These are phyloP conservation scores for Theristus sp. DNA, from an alignment of 2,888 invertebrate species.

Conservation along the genomic window DNA sequence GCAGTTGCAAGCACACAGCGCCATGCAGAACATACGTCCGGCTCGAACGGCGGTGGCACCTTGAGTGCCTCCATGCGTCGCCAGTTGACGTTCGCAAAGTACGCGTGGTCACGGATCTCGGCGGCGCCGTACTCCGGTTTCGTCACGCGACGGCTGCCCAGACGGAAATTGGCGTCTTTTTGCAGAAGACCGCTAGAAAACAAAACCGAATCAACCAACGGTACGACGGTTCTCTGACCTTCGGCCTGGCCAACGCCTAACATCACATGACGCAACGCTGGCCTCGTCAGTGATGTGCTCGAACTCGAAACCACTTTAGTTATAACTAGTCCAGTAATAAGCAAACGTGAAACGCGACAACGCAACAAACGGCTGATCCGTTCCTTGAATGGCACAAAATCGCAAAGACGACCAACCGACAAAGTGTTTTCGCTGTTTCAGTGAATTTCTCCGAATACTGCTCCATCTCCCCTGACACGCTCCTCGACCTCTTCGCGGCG, in stretches of 20 bases:
- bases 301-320: too few species aligned
- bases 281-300: too few species aligned
- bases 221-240: too few species aligned
- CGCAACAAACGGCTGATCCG: too few species aligned
- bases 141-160: constrained; percentile 37
- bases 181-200: constrained; percentile 53
- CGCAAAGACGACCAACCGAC: constrained; percentile 42
- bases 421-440: constrained; percentile 75
- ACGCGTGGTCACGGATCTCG: constrained; percentile 45
- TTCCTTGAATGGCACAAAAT: too few species aligned
- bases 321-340: too few species aligned
- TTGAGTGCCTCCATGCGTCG: constrained; percentile 79
- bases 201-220: too few species aligned
- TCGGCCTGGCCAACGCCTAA: too few species aligned
- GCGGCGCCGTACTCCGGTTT: constrained; percentile 55
- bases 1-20: too few species aligned
- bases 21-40: too few species aligned
- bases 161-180: constrained; percentile 58
- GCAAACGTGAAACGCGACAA: too few species aligned
- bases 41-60: constrained; percentile 54
- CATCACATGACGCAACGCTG: too few species aligned
- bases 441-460: constrained; percentile 85
- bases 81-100: constrained; percentile 66
- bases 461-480: constrained; percentile 80
- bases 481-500: constrained; percentile 94